phyloP scores from a whole-genome alignment of 2,888 invertebrate genomes.

The Callosobruchus maculatus region DNA sequence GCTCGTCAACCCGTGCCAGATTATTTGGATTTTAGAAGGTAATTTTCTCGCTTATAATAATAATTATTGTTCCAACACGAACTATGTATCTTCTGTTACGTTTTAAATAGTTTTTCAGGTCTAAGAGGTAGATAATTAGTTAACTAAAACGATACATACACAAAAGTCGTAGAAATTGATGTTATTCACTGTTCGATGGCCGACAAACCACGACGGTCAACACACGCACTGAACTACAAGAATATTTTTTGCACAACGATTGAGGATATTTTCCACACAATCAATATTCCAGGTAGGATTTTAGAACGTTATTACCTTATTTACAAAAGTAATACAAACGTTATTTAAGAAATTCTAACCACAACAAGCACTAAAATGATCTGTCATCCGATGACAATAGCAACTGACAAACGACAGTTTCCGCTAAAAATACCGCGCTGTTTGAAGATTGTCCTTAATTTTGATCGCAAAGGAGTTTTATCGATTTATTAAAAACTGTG shows the following conservation, averaged over 20 bases:
- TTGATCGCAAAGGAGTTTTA: no score
- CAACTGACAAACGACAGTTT: not conserved
- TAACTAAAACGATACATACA: slow-evolving; percentile 43
- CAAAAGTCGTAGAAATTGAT: slow-evolving; percentile 53
- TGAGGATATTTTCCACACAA: not conserved
- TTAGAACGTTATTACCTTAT: not conserved
- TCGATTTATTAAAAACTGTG: no score
- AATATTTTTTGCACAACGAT: not conserved
- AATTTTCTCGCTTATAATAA: not conserved
- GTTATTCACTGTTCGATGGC: slow-evolving; percentile 69
- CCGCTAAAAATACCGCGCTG: not conserved
- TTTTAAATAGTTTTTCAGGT: slow-evolving; percentile 33
- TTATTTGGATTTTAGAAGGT: slow-evolving; percentile 6
- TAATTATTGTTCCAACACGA: not conserved
- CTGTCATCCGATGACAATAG: not conserved
- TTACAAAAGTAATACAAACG: not conserved
- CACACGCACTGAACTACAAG: slow-evolving; percentile 28
- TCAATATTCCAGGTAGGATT: not conserved
- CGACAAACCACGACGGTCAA: slow-evolving; percentile 66
- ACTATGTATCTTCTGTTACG: not conserved
- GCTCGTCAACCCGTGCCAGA: slow-evolving; percentile 30
- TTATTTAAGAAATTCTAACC: not conserved
- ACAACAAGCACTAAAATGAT: not conserved
- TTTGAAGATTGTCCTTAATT: not conserved
- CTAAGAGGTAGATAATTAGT: slow-evolving; percentile 38